Evolutionary conservation across 2,113 vertebrate genomes (phyloP), one percentile per base, ranked within the genome.

Genomic region (Pampusana beccarii): DNA sequence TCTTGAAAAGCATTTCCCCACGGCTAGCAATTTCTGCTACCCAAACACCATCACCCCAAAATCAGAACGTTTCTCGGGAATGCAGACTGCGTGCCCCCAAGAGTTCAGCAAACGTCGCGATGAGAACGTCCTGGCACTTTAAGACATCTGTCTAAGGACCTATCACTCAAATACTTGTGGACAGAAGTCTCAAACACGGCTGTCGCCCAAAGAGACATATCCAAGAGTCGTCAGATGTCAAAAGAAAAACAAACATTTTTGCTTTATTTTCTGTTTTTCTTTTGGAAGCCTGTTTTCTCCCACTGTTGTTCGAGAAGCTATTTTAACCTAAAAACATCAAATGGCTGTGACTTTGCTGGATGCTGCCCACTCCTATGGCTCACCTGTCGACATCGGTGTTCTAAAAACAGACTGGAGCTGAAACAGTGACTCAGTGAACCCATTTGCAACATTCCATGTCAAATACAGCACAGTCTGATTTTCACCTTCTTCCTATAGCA

Each of bases 141-240:
- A 33, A 4, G 16, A 33, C n/a, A 50, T 38, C 36, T 75, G 24
- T 26, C 36, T 66, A 58, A 71, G 31, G 21, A 75, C 13, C 31
- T 40, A 66, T 60, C 42, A 21, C 54, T 60, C 34, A 73, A 65
- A 61, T 10, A 69, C 14, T 38, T 42, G 16, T 11, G 8, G 64
- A 90, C 13, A 29, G 25, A 70, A 8, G 29, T 61, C 51, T 82
- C 40, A 38, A 46, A 40, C 23, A 53, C 0, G 16, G 26, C 23
- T 48, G 9, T 61, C 2, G 1, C 10, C 16, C 20, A 25, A 46
- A 44, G 3, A 24, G 31, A 70, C 4, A 48, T 4, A 38, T 2
- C 33, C 17, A 70, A 77, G 18, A 5, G 33, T 7, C 56, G 51
- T 6, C 33, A 93, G 56, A 57, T 20, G 18, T 53, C 40, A 81